Evolutionary conservation across 2,113 vertebrate genomes (phyloP), one percentile per base, ranked within the genome.

Genomic region (Bubo bubo): DNA sequence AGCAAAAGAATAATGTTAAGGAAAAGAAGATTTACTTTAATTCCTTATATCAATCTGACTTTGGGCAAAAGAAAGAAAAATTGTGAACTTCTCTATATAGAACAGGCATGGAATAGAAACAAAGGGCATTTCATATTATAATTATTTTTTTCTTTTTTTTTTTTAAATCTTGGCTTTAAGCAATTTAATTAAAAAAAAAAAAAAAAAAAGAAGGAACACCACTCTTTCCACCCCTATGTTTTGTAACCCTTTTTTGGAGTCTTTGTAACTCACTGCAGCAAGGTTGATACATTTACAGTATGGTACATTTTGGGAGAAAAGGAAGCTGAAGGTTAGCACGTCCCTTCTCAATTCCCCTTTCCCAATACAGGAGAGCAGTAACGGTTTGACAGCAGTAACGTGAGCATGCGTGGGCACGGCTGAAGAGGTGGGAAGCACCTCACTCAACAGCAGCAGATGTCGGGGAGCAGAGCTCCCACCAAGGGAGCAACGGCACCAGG

Each of bases 1-100:
- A 75, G 87, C 41, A 60, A 94, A 83, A 47, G 18, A 60, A 93
- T 39, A 41, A 79, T 32, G 43, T 66, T 67, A 59, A 86, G 24
- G n/a, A 62, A 90, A 74, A 79, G 47, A 90, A 32, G 21, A 86
- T 85, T 91, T 68, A 70, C 56, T 86, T 96, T 28, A 88, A 88
- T 63, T 92, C 79, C 23, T 79, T 82, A 14, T 56, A 79, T 34
- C 34, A 76, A 8, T 37, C 26, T 70, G 63, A 80, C 53, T 64
- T 47, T 4, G 8, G 26, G 47, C 34, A 72, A 63, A 82, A 79
- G 45, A 55, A 64, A 75, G 10, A 47, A 47, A 71, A 86, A 45
- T 12, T 50, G 12, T 35, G 17, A 68, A 56, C 14, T 83, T n/a
- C 52, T 59, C 37, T 62, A 24, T 73, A 39, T 24, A n/a, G 41